Evolutionary conservation across 2,113 vertebrate species (phyloP).

Genomic region (Cyanocitta stelleri): DNA sequence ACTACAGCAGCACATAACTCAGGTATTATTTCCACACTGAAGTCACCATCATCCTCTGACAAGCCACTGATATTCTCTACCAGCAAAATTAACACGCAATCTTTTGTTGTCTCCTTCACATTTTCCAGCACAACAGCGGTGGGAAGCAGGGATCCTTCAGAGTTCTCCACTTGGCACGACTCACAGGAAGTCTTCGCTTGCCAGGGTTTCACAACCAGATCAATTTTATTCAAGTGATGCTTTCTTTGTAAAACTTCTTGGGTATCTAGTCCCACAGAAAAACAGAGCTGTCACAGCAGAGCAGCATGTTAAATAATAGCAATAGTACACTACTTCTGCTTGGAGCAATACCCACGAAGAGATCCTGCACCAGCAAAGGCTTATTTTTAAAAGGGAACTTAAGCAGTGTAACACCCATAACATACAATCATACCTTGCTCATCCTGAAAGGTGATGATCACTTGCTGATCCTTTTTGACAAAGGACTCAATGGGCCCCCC

Average conservation of each 20-base stretch:
- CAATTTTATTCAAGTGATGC: background rate
- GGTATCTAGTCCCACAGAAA: constrained; percentile 32
- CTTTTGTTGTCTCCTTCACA: constrained; percentile 17
- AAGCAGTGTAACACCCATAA: background rate
- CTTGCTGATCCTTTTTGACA: background rate
- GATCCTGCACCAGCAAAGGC: background rate
- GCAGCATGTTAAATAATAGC: background rate
- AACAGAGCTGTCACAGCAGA: background rate
- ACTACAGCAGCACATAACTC: constrained; percentile 72
- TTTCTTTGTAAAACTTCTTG: constrained; percentile 35
- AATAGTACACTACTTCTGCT: background rate
- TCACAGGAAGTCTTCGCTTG: background rate
- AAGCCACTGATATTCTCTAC: constrained; percentile 75
- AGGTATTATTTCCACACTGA: constrained; percentile 77
- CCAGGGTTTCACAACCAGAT: background rate
- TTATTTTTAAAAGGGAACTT: background rate
- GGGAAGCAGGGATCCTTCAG: background rate
- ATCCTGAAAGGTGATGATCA: constrained; percentile 42
- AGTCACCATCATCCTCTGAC: constrained; percentile 52
- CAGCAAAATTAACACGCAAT: constrained; percentile 67
- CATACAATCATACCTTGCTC: background rate
- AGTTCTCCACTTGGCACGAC: background rate
- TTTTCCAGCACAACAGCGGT: constrained; percentile 73
- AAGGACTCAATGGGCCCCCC: constrained; percentile 10
- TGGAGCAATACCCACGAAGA: background rate